Base-by-base conservation (phyloP, 2,113 vertebrate species). In the Syngnathoides biaculeatus region DNA sequence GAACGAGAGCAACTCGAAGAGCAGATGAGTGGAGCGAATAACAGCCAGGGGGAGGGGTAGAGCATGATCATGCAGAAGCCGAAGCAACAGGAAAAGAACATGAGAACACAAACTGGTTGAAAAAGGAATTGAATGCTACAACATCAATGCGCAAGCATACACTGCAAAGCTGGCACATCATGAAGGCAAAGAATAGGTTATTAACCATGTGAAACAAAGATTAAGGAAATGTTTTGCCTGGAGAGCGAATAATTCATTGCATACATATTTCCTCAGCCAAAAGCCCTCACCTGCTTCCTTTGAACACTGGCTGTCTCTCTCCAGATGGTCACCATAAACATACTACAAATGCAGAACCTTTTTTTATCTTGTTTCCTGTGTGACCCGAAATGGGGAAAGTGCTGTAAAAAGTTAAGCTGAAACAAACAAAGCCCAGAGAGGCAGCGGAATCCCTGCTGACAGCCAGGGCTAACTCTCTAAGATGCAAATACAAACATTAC, bases 61-160 rank as follows among this genome's bases (percentile, higher is more conserved):
- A 81, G 78, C 56, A 20, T 69, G 78, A 82, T 78, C 80, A 69
- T 67, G 74, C 73, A 53, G 71, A 79, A 84, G 78, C 83, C 78
- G 19, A 75, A 83, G 85, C 82, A 85, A 86, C 80, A 87, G 87
- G 83, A 88, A 86, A 84, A 81, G 75, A 80, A 78, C 53, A 42
- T 55, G 65, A 84, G 63, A 80, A 75, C 40, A 63, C 40, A 50
- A 80, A 77, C 71, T 79, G 77, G 64, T 59, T 72, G 64, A 75
- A 77, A 79, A 73, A 83, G 70, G 26, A 77, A 78, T 71, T 64
- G 67, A 19, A 45, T n/a, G 43, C 75, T 22, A 26, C 40, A 68
- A 60, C 62, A 75, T 74, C 58, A 64, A 11, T 50, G 47, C 8
- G n/a, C 9, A 50, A 63, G 67, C 67, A 57, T 56, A 64, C 42